Conservation (phyloP, 2,888 invertebrate genomes). For the Andrena dorsata region DNA sequence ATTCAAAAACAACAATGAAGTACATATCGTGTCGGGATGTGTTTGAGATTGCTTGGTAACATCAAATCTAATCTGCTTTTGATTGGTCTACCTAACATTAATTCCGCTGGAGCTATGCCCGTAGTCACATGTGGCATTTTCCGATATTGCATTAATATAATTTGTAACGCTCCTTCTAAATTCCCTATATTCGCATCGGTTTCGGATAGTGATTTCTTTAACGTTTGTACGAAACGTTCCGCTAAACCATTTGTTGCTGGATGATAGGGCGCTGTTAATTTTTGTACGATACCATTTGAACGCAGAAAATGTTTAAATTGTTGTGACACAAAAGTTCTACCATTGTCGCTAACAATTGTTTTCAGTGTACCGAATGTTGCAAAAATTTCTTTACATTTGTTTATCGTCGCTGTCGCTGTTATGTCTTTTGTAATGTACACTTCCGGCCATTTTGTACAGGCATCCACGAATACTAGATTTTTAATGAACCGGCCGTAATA, state of each 20-base stretch:
- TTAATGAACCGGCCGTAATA: constrained; percentile 7
- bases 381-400: constrained; percentile 1
- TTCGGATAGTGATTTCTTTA: not conserved
- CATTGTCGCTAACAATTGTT: not conserved
- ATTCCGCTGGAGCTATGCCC: not conserved
- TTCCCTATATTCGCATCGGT: not conserved
- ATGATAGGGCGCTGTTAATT: not conserved
- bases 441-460: constrained; percentile 1
- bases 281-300: not conserved
- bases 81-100: not conserved
- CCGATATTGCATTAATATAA: not conserved
- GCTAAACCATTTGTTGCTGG: constrained; percentile 1
- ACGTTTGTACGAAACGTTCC: not conserved
- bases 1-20: too few species aligned
- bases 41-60: too few species aligned
- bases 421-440: not conserved
- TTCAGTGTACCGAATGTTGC: not conserved
- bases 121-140: not conserved
- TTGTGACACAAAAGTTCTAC: not conserved
- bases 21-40: too few species aligned
- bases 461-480: constrained; percentile 2
- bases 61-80: not conserved
- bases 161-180: not conserved
- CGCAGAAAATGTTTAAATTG: not conserved
- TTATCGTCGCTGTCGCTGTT: not conserved